phyloP scores from a whole-genome alignment of 2,797 vertebrate genomes.

The Gymnodraco acuticeps region DNA sequence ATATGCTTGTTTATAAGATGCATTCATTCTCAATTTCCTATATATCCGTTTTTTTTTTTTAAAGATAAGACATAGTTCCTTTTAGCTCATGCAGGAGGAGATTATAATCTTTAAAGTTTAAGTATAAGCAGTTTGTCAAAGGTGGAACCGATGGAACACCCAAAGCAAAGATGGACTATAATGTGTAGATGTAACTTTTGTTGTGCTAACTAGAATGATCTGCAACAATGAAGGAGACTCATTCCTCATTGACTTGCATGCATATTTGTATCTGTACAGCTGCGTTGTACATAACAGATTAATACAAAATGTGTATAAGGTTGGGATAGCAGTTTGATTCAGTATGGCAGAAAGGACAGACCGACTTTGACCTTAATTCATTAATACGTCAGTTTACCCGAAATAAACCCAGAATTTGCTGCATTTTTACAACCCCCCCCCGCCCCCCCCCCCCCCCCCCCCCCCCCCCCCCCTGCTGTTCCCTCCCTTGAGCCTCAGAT shows the following conservation, averaged over 20 bases:
- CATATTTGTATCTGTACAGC: background rate
- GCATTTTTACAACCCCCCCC: constrained; percentile 6
- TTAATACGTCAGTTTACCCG: no score
- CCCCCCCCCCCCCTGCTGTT: background rate
- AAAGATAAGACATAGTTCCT: no score
- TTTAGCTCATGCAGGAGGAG: no score
- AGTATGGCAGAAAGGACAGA: background rate
- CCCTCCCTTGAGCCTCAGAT: constrained; percentile 52
- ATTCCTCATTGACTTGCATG: background rate
- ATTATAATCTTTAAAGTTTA: no score
- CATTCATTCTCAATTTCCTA: no score
- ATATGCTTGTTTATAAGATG: no score
- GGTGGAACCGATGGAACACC: no score
- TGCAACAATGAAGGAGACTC: background rate
- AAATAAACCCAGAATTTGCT: background rate
- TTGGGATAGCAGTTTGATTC: constrained; percentile 2
- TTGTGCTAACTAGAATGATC: background rate
- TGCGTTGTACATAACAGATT: background rate
- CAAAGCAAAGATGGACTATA: no score
- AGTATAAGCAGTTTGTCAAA: no score
- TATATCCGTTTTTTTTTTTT: no score
- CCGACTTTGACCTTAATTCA: constrained; percentile 1
- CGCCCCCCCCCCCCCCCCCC: no score
- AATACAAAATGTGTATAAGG: background rate
- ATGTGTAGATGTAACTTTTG: background rate